Base-by-base conservation (phyloP, 2,113 vertebrate genomes). In the Percina caprodes region DNA sequence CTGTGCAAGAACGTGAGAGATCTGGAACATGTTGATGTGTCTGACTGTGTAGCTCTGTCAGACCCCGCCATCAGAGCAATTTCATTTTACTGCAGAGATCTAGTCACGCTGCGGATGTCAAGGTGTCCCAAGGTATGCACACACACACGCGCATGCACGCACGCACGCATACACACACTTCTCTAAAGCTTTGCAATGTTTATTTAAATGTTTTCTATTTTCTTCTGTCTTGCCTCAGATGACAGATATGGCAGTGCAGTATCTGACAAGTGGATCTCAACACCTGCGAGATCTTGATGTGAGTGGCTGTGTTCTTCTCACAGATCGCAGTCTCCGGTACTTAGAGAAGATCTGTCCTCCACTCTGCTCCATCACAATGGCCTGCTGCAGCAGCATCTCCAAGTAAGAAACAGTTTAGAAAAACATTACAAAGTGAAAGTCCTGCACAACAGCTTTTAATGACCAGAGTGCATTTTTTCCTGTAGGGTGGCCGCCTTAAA, bases 271-370 rank as follows among this genome's bases (percentile, higher is more conserved):
- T 52, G 93, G 90, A 69, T 94, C 95, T 80, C 87, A 46, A 86
- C 96, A 92, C 71, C 92, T 98, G 73, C 91, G 83, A 51, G 93
- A 96, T 80, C 91, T 96, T 84, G 95, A 96, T 48, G 81, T 96
- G 77, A 97, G 94, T 1, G 94, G 95, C 58, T 97, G 95, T 46
- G 9, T 94, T 76, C 88, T 83, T 14, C 89, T 94, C 68, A 94
- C 92, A 0, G 92, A 94, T 72, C 72, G 74, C 81, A 74, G 86
- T 23, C 63, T 94, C 33, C 77, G 74, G 33, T 77, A 82, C 61
- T 91, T 97, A 24, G 82, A 86, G 73, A 94, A 90, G 77, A 91
- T 94, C 62, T 96, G 94, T 84, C 89, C 69, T 46, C 95, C 95
- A 6, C 94, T 97, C 62, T 74, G 83, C 30, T 92, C 92, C 83